Evolutionary conservation across 2,888 invertebrate genomes (phyloP).

Genomic region (Leptodirus hochenwartii): DNA sequence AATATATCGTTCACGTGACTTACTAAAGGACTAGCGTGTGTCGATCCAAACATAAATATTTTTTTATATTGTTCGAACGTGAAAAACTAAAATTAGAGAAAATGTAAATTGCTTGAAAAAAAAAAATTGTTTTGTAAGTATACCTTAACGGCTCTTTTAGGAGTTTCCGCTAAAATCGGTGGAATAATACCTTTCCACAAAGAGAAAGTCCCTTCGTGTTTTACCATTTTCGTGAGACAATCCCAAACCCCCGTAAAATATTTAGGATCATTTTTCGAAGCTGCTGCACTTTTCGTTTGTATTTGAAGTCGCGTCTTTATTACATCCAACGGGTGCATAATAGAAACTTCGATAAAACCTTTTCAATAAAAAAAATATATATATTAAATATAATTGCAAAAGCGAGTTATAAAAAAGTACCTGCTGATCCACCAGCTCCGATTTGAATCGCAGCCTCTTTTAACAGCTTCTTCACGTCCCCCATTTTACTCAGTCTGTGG

Average conservation of each 20-base stretch:
- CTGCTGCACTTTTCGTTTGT: conserved; percentile 29
- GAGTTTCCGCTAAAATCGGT: conserved; percentile 85
- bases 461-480: conserved; percentile 20
- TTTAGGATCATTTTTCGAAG: conserved; percentile 26
- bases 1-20: conserved; percentile 17
- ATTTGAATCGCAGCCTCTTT: conserved; percentile 66
- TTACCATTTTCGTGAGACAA: conserved; percentile 79
- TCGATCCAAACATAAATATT: conserved; percentile 62
- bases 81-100: conserved; percentile 44
- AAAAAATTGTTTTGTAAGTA: conserved; percentile 9
- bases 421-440: conserved; percentile 78
- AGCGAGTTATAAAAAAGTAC: conserved; percentile 21
- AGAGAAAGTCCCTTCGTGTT: conserved; percentile 61
- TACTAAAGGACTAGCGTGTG: conserved; percentile 59
- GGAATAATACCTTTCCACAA: conserved; percentile 91
- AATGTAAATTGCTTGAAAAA: conserved; percentile 9
- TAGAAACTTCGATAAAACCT: conserved; percentile 83
- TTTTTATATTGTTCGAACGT: conserved; percentile 88
- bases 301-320: conserved; percentile 81
- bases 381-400: conserved; percentile 3
- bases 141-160: conserved; percentile 81
- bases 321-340: conserved; percentile 91
- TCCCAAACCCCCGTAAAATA: conserved; percentile 66
- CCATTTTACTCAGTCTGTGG: too few species aligned
- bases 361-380: conserved; percentile 9